A percentile compares a stretch with the other conserved stretches of the same genome.
Conservation (phyloP, 1,140 invertebrate genomes). For the Hermatobates lingyangjiaoensis region DNA sequence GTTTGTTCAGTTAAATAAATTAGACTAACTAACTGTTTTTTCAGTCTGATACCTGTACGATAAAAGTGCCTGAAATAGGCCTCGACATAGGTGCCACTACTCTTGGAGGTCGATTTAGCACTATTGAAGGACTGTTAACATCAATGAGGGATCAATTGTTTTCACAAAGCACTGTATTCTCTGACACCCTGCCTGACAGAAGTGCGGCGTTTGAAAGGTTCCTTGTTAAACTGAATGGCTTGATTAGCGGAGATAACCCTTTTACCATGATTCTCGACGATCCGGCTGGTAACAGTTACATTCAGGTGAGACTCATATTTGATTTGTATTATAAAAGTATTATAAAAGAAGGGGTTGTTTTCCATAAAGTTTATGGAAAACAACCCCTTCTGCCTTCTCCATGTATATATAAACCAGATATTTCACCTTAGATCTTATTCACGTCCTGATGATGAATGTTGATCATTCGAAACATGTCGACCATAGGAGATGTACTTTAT, state of each 20-base stretch:
- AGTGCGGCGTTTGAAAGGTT: slow-evolving; percentile 27
- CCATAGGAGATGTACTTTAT: too few species aligned
- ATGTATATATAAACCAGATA: too few species aligned
- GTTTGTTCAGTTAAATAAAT: neutral
- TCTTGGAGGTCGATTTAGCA: slow-evolving; percentile 87
- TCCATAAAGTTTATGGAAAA: too few species aligned
- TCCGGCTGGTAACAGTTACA: slow-evolving; percentile 91
- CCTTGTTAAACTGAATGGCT: slow-evolving; percentile 43
- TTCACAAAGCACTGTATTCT: slow-evolving; percentile 30
- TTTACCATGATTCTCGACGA: slow-evolving; percentile 79
- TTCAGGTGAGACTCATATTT: slow-evolving; percentile 61
- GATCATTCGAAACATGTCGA: too few species aligned
- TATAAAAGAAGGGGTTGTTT: too few species aligned
- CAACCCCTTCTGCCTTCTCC: too few species aligned
- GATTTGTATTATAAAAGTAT: too few species aligned
- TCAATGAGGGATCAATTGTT: slow-evolving; percentile 41
- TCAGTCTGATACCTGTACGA: slow-evolving; percentile 75
- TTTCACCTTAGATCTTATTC: too few species aligned
- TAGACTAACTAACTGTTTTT: slow-evolving; percentile 1
- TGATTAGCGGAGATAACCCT: slow-evolving; percentile 39
- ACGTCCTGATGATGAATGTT: too few species aligned
- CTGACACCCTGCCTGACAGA: slow-evolving; percentile 42
- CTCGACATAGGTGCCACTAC: slow-evolving; percentile 65
- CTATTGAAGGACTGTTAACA: slow-evolving; percentile 66
- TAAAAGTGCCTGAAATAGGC: slow-evolving; percentile 80